Conservation (phyloP, 92 coral and sea anemone genomes). For the Umimayanthus kanabou region DNA sequence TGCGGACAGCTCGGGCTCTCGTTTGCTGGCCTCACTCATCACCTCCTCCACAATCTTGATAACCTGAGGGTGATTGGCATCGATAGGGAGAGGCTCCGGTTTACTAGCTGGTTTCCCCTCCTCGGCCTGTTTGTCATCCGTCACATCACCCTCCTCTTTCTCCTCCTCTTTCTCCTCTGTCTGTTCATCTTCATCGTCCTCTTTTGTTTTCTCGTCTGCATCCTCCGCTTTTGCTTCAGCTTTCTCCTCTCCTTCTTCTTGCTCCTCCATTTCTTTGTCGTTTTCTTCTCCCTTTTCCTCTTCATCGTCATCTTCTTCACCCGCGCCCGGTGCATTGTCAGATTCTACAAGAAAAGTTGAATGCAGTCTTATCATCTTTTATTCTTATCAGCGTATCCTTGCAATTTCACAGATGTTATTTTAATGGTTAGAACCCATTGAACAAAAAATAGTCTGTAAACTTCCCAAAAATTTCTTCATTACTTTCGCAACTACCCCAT, state of each 20-base stretch:
- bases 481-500: not conserved
- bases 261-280: constrained; percentile 40
- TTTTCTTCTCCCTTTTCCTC: constrained; percentile 46
- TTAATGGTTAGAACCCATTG: not conserved
- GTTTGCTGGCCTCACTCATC: constrained; percentile 82
- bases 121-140: constrained; percentile 35
- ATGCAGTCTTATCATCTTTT: not conserved
- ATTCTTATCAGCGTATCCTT: not conserved
- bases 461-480: not conserved
- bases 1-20: constrained; percentile 84
- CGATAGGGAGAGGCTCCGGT: constrained; percentile 64
- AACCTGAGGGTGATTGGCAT: constrained; percentile 93
- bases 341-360: constrained; percentile 7
- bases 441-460: not conserved
- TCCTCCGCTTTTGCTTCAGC: constrained; percentile 54
- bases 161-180: constrained; percentile 36
- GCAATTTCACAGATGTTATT: not conserved
- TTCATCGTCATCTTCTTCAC: constrained; percentile 54
- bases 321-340: constrained; percentile 25
- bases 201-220: constrained; percentile 6
- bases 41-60: constrained; percentile 75
- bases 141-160: constrained; percentile 46
- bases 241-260: constrained; percentile 37
- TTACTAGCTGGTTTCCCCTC: constrained; percentile 25
- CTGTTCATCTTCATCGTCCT: constrained; percentile 1